These are phyloP conservation scores for Sebastes itinus DNA, from an alignment of 2,797 vertebrate genomes.

Conservation along the genomic window DNA sequence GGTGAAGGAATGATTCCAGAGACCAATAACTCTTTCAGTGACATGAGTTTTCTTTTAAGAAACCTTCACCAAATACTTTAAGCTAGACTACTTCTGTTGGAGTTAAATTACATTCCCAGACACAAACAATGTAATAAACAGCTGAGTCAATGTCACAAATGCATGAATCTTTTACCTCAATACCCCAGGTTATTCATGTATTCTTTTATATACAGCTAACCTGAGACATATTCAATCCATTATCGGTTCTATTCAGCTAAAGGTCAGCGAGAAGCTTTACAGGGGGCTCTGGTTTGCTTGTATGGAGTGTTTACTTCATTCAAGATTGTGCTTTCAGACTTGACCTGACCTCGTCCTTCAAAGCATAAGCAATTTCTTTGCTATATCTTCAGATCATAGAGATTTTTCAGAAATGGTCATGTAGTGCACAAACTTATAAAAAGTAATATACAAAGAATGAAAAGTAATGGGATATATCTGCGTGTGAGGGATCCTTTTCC, in stretches of 20 bases:
- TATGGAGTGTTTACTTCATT: constrained; percentile 13
- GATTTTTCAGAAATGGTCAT: neutral
- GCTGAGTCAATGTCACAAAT: neutral
- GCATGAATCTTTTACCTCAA: neutral
- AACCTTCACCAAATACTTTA: neutral
- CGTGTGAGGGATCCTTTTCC: constrained; percentile 9
- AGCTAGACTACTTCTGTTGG: neutral
- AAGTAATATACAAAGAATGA: neutral
- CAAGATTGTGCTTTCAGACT: constrained; percentile 22
- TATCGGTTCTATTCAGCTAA: constrained; percentile 19
- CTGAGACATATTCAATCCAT: constrained; percentile 21
- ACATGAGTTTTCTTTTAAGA: neutral
- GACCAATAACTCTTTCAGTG: neutral
- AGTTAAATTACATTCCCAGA: neutral
- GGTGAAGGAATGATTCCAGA: neutral
- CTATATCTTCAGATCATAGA: neutral
- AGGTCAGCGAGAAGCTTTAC: constrained; percentile 21
- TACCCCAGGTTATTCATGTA: neutral
- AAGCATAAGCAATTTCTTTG: constrained; percentile 3
- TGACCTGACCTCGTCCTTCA: constrained; percentile 3
- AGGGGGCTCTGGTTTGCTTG: neutral
- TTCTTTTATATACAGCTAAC: constrained; percentile 2
- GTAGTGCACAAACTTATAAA: neutral
- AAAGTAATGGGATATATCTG: constrained; percentile 10
- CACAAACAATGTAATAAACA: constrained; percentile 9